Evolutionary conservation across 2,797 vertebrate genomes (phyloP), one percentile per base, ranked within the genome.

Genomic region (Characodon lateralis): DNA sequence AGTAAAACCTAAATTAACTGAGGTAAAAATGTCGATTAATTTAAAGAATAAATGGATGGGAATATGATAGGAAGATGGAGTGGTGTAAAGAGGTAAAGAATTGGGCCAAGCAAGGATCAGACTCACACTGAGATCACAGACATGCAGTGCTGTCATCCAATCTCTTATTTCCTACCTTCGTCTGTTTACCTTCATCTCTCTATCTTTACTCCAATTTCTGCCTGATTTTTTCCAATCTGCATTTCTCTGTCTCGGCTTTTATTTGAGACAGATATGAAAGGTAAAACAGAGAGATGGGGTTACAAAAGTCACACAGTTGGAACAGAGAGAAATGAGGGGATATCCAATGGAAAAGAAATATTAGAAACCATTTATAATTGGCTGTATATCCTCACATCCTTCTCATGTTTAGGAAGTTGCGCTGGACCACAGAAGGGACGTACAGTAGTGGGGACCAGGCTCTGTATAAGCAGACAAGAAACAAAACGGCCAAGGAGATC

Each of bases 51-150:
- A 81, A 53, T 1, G 35, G 70, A 80, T 70, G 10, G 68, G 2
- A 75, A 41, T 55, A 22, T 74, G 80, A 76, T 71, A 50, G 43
- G 77, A 78, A 88, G 86, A 75, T 81, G 70, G 31, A 56, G 71
- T 83, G 77, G 88, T 73, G 35, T 81, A 88, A 75, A 82, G 76
- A 88, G 80, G 87, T 83, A 87, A 89, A 91, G 85, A 93, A 91
- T 31, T 92, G 92, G 93, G 93, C 88, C 89, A 93, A 90, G 86
- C 87, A 78, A 80, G 90, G 92, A 94, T 94, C 88, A 92, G 85
- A 83, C 75, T 90, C 88, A 86, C 85, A 83, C 87, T 53, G 78
- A 89, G 88, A 90, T 91, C 87, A 88, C 78, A 87, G 80, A 84
- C 83, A 80, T 55, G 78, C 41, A 77, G 78, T 31, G 72, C 68